Base-by-base conservation (phyloP, 2,888 invertebrate species). In the Athrips mouffetella region DNA sequence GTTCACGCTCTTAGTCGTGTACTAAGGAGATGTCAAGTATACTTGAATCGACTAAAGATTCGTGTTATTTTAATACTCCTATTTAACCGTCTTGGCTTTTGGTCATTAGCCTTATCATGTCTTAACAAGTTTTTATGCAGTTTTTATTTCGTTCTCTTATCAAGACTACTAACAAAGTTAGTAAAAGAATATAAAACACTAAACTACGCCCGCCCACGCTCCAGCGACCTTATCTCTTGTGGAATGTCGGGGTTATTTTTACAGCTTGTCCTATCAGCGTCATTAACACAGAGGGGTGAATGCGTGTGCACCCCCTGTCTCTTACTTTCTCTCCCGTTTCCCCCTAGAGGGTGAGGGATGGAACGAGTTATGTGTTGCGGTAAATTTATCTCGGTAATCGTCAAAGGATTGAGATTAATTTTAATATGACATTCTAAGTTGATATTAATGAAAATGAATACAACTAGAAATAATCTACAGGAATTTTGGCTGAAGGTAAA, bases 211-310 rank as follows among this genome's bases (percentile, higher is more conserved):
- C 7, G n/a, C 18, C 11, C 20, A 18, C n/a, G 20, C 20, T 21
- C 21, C 6, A 21, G 20, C 3, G 6, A 8, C n/a, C 37, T 37
- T 37, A 37, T 37, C 37, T 6, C 11, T 6, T 2, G 11, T 6
- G 37, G 37, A 37, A 37, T 37, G 21, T 18, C 10, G 37, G 37
- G 37, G 37, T 37, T 37, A 37, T 37, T 37, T 37, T 37, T 37
- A 37, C 37, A n/a, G 18, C 37, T 7, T 21, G 37, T 37, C 37
- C 37, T 21, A 21, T 37, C 37, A 21, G 11, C 37, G 21, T 21
- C 37, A 37, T 37, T 37, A 37, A 37, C 31, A 21, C n/a, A 15
- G 35, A n/a, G 20, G 35, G 35, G 20, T 10, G 21, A 21, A 37
- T 37, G 37, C 37, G 37, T 37, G 37, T 37, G 37, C 21, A 37